Conservation (phyloP, 2,113 vertebrate species). For the Labeo catla region DNA sequence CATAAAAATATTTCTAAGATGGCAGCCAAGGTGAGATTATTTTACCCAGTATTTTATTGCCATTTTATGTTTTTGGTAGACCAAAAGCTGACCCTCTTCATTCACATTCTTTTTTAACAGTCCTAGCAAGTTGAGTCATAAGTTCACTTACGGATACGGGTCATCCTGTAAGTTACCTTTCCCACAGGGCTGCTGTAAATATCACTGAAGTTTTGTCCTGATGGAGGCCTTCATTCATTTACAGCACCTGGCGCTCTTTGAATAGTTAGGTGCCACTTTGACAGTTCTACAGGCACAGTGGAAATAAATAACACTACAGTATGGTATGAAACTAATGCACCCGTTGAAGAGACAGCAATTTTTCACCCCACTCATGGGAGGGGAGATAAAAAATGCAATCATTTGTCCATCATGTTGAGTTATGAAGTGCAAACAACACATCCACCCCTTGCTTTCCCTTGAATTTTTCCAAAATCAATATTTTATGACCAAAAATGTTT, state of each 20-base stretch:
- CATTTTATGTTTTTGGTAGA: background rate
- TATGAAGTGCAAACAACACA: conserved; percentile 38
- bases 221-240: background rate
- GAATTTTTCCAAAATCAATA: conserved; percentile 61
- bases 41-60: background rate
- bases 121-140: background rate
- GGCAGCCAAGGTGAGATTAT: background rate
- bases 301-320: conserved; percentile 42
- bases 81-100: background rate
- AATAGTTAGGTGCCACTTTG: conserved; percentile 4
- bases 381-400: conserved; percentile 28
- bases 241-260: conserved; percentile 9
- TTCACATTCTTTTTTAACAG: too few species aligned
- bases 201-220: background rate
- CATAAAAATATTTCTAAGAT: background rate
- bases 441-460: conserved; percentile 39
- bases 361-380: conserved; percentile 4
- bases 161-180: background rate
- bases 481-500: conserved; percentile 60
- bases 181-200: background rate
- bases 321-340: conserved; percentile 12
- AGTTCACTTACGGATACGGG: background rate
- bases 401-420: conserved; percentile 45
- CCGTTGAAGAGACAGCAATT: background rate
- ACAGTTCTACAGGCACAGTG: conserved; percentile 4